A percentile compares a stretch with the other conserved stretches of the same genome.
phyloP scores from a whole-genome alignment of 30 jellyfish, hydroid and myxozoan genomes.

The Hydractinia echinata region DNA sequence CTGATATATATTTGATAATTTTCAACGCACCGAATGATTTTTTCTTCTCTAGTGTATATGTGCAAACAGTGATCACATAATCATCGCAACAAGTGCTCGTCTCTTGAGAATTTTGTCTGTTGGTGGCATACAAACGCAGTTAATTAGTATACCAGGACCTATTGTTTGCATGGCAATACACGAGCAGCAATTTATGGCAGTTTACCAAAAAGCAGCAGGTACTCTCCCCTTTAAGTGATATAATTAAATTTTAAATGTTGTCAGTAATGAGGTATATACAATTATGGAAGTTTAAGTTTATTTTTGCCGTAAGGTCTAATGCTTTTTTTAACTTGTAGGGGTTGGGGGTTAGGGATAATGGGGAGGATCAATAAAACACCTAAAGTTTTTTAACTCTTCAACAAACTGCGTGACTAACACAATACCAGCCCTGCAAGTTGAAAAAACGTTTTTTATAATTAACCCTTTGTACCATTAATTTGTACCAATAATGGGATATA shows the following conservation, averaged over 20 bases:
- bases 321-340: not conserved
- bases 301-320: not conserved
- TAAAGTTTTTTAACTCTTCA: too few species aligned
- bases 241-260: too few species aligned
- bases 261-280: too few species aligned
- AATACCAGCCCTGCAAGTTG: too few species aligned
- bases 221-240: too few species aligned
- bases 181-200: conserved; percentile 52
- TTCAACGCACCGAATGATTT: not conserved
- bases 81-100: conserved; percentile 59
- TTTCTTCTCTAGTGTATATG: conserved; percentile 48
- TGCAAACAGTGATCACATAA: conserved; percentile 47
- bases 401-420: too few species aligned
- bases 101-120: conserved; percentile 61
- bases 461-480: too few species aligned
- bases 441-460: too few species aligned
- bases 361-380: too few species aligned
- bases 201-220: conserved; percentile 49
- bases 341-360: too few species aligned
- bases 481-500: too few species aligned
- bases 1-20: not conserved
- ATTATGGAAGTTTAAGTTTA: not conserved
- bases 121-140: conserved; percentile 67
- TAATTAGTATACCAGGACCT: conserved; percentile 76
- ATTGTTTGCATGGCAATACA: conserved; percentile 76